Evolutionary conservation across 2,888 invertebrate species (phyloP).

Genomic region (Apotomis betuletana): DNA sequence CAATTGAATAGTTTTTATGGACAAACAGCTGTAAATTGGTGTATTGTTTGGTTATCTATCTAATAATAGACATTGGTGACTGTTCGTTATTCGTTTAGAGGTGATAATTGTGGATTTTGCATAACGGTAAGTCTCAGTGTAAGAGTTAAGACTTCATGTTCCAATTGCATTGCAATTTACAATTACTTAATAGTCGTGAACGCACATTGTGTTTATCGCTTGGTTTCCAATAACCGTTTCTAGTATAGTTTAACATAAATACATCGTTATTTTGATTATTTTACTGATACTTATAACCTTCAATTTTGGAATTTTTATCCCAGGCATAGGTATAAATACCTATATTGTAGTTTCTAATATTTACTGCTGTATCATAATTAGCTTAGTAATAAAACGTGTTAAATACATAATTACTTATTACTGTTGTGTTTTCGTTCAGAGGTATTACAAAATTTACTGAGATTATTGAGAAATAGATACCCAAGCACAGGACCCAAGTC

Average conservation of each 20-base stretch:
- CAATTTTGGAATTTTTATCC: neutral
- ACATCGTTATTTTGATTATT: neutral
- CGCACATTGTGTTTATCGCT: conserved; percentile 22
- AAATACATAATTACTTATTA: no score
- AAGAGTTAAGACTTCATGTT: conserved; percentile 3
- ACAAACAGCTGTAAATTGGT: conserved; percentile 20
- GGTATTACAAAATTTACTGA: no score
- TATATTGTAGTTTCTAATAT: no score
- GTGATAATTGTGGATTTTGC: conserved; percentile 19
- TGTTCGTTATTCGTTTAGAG: conserved; percentile 20
- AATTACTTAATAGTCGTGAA: conserved; percentile 33
- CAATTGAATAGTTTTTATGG: conserved; percentile 16
- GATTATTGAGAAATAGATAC: no score
- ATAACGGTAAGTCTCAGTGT: conserved; percentile 37
- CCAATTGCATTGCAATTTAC: conserved; percentile 17
- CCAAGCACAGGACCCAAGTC: no score
- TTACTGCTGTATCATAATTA: no score
- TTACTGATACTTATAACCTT: conserved; percentile 7
- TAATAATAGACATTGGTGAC: conserved; percentile 20
- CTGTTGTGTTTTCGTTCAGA: no score
- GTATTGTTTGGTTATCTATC: conserved; percentile 14
- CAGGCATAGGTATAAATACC: no score
- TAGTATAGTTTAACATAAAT: neutral
- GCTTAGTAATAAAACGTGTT: no score
- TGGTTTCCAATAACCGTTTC: conserved; percentile 7